Conservation (phyloP, 2,797 vertebrate species). For the Trichosurus vulpecula region DNA sequence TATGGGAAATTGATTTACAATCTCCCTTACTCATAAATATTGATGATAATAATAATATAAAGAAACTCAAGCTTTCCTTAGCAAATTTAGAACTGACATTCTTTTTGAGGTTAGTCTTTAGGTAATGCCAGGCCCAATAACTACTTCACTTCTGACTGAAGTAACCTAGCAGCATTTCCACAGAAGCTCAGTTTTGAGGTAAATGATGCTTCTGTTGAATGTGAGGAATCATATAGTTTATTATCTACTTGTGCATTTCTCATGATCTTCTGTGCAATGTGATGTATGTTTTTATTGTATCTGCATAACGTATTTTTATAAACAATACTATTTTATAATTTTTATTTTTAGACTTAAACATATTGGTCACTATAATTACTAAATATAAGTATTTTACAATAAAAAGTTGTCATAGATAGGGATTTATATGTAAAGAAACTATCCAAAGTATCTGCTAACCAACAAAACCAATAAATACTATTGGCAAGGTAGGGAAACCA, state of each 20-base stretch:
- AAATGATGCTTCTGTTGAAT: conserved; percentile 68
- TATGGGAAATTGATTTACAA: conserved; percentile 14
- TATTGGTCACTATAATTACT: conserved; percentile 80
- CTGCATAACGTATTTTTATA: conserved; percentile 68
- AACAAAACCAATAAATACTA: background rate
- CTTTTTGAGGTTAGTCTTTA: background rate
- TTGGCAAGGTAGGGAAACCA: background rate
- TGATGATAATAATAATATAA: conserved; percentile 26
- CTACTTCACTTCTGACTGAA: conserved; percentile 30
- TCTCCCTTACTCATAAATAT: conserved; percentile 25
- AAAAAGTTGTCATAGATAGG: conserved; percentile 76
- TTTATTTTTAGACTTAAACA: conserved; percentile 74
- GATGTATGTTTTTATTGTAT: conserved; percentile 78
- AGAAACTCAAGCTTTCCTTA: background rate
- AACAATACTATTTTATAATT: conserved; percentile 68
- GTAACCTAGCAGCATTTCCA: background rate
- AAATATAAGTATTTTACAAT: conserved; percentile 76
- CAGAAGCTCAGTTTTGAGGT: background rate
- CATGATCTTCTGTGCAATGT: conserved; percentile 71
- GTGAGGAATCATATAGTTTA: conserved; percentile 73
- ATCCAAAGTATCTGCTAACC: background rate
- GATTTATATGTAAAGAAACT: conserved; percentile 63
- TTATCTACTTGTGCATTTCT: conserved; percentile 71
- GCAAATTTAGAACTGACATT: background rate
- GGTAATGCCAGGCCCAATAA: background rate